Evolutionary conservation across 2,113 vertebrate genomes (phyloP), one percentile per base, ranked within the genome.

Genomic region (Otis tarda): DNA sequence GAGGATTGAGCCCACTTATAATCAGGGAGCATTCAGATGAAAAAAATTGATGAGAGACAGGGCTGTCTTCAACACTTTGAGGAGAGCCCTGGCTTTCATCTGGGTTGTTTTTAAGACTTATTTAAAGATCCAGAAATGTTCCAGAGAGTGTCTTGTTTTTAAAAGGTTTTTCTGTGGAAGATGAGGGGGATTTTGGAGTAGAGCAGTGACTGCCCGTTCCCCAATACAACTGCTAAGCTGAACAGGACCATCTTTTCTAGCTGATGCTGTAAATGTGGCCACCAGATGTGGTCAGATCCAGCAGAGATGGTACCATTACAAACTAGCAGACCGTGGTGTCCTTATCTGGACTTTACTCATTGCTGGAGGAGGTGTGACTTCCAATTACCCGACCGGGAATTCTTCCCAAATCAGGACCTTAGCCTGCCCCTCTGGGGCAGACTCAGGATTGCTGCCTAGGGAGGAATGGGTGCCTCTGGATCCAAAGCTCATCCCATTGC

Each of bases 401-500:
- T 45, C 33, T 24, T 79, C 33, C 50, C 25, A 57, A 53, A 21
- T 64, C 41, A 74, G 20, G 27, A 61, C 24, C 39, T 37, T 45
- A 50, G 11, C 1, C 1, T 37, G 17, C 4, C 27, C 9, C n/a
- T 53, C 59, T 4, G 2, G 8, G 17, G 47, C 2, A 3, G 41
- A 33, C 35, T 74, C 0, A 0, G 30, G 14, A 43, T 71, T 2
- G 1, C 15, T 50, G 15, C 56, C 39, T 35, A 10, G 27, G 30
- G 13, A 31, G 1, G 1, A 80, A 60, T 16, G 18, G 6, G 10
- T 91, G 39, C 39, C 74, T 68, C 50, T 87, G 69, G 33, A 57
- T 59, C 21, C 43, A 50, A 53, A 83, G 6, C 22, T 95, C 33
- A 49, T 61, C 41, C 50, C 13, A 5, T 68, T 84, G 24, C 21